Conservation (phyloP, 2,888 invertebrate species). For the Psylliodes chrysocephalus region DNA sequence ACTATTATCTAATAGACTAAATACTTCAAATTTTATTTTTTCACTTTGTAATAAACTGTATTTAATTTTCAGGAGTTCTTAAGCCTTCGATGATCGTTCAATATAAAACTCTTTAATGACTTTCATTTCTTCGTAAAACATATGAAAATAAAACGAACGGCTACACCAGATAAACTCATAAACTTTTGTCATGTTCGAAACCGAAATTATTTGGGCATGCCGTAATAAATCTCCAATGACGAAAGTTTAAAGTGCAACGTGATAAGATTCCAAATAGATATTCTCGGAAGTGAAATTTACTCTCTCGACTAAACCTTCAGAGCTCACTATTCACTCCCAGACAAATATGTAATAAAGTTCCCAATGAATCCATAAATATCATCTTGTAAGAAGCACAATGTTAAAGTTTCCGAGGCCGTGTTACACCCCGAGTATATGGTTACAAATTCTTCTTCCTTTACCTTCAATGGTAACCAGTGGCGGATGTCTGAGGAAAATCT, state of each 20-base stretch:
- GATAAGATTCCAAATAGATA: constrained; percentile 15
- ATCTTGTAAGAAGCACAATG: constrained; percentile 32
- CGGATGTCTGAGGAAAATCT: too few relatives aligned
- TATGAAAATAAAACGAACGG: too few relatives aligned
- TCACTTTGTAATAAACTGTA: too few relatives aligned
- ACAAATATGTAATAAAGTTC: constrained; percentile 41
- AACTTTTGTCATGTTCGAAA: neutral
- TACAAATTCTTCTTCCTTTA: constrained; percentile 43
- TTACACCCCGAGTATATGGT: constrained; percentile 28
- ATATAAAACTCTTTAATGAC: too few relatives aligned
- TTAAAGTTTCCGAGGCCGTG: constrained; percentile 32
- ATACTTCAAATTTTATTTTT: too few relatives aligned
- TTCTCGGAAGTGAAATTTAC: constrained; percentile 28
- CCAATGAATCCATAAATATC: constrained; percentile 42
- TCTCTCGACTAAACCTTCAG: constrained; percentile 25
- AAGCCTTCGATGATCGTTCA: too few relatives aligned
- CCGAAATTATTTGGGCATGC: neutral
- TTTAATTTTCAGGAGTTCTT: too few relatives aligned
- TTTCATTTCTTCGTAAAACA: too few relatives aligned
- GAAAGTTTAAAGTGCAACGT: constrained; percentile 24
- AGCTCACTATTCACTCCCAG: constrained; percentile 30
- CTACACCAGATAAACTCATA: neutral
- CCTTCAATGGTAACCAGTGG: constrained; percentile 7
- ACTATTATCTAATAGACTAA: too few relatives aligned
- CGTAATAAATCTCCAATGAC: constrained; percentile 14